These are phyloP conservation scores for Hemithea aestivaria DNA, from an alignment of 2,888 invertebrate species.

Conservation along the genomic window DNA sequence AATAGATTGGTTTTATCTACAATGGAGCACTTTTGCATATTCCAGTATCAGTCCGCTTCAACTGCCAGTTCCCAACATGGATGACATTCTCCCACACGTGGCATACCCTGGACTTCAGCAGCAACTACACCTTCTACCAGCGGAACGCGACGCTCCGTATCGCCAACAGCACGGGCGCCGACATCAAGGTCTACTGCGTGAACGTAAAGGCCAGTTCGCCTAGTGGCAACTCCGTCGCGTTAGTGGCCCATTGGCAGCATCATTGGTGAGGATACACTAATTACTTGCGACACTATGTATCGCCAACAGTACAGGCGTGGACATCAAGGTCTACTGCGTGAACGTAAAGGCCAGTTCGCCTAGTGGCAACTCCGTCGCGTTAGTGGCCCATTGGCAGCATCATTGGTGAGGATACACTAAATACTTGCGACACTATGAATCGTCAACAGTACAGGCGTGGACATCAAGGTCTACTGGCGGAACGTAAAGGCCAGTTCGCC, in stretches of 20 bases:
- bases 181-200: slow-evolving; percentile 83
- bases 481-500: slow-evolving; percentile 79
- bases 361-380: slow-evolving; percentile 70
- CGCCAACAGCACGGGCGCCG: slow-evolving; percentile 80
- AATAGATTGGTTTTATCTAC: no score
- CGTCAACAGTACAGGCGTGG: slow-evolving; percentile 80
- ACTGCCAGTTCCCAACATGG: slow-evolving; percentile 93
- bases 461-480: slow-evolving; percentile 83
- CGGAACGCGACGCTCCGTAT: slow-evolving; percentile 87
- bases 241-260: slow-evolving; percentile 78
- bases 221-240: slow-evolving; percentile 70
- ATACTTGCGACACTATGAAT: slow-evolving; percentile 83
- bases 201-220: slow-evolving; percentile 79
- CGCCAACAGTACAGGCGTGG: slow-evolving; percentile 80
- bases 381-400: slow-evolving; percentile 78
- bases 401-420: slow-evolving; percentile 56
- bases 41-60: slow-evolving; percentile 84
- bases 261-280: slow-evolving; percentile 56
- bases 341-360: slow-evolving; percentile 79
- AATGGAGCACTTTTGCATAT: slow-evolving; percentile 15
- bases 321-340: slow-evolving; percentile 83
- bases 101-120: slow-evolving; percentile 93
- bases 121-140: slow-evolving; percentile 92
- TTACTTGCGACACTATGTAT: slow-evolving; percentile 83
- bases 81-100: slow-evolving; percentile 90